A percentile compares a stretch with the other conserved stretches of the same genome.
Conservation (phyloP, 1,140 invertebrate species). For the Leptinotarsa defecta region DNA sequence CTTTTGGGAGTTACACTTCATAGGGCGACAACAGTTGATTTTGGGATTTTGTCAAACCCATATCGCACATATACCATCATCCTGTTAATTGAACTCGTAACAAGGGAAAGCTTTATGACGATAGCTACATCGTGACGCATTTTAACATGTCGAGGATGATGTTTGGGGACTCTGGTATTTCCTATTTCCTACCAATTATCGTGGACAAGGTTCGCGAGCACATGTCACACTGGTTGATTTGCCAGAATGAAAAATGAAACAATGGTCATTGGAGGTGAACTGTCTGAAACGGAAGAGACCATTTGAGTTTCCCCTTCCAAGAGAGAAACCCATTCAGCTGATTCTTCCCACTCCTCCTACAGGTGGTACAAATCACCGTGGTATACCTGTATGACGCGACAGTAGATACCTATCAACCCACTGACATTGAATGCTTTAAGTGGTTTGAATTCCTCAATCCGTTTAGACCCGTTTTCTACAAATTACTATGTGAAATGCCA, state of each 20-base stretch:
- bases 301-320: background rate
- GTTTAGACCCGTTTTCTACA: background rate
- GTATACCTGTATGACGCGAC: background rate
- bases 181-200: background rate
- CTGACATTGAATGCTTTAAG: background rate
- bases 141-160: background rate
- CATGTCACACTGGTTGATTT: constrained; percentile 14
- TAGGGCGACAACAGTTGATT: too few species aligned
- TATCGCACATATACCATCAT: too few species aligned
- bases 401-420: background rate
- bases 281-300: background rate
- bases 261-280: background rate
- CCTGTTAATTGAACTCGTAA: background rate
- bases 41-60: too few species aligned
- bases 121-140: too few species aligned
- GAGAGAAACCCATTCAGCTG: background rate
- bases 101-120: too few species aligned
- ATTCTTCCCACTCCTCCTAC: background rate
- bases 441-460: background rate
- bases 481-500: background rate
- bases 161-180: constrained; percentile 22
- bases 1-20: too few species aligned
- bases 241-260: background rate
- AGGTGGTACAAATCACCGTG: background rate
- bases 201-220: constrained; percentile 24